Conservation (phyloP, 2,888 invertebrate species). For the Amphipyra berbera region DNA sequence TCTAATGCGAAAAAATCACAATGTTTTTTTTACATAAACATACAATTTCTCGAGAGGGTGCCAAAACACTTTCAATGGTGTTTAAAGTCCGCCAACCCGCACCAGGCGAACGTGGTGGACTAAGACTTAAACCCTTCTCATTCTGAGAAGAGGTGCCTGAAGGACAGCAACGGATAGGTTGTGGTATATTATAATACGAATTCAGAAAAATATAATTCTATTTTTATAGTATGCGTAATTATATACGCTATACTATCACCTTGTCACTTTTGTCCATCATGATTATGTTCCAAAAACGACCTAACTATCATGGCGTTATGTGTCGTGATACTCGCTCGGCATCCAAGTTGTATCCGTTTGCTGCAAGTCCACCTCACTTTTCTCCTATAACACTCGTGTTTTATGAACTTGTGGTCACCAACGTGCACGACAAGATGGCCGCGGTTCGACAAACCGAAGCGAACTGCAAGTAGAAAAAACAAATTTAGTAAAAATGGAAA, state of each 20-base stretch:
- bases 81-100: too few relatives aligned
- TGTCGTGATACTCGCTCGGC: slow-evolving; percentile 80
- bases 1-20: too few relatives aligned
- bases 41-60: too few relatives aligned
- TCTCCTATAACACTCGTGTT: slow-evolving; percentile 81
- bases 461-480: slow-evolving; percentile 68
- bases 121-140: too few relatives aligned
- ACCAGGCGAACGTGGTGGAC: too few relatives aligned
- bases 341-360: slow-evolving; percentile 75
- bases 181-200: too few relatives aligned
- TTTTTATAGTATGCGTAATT: too few relatives aligned
- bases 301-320: slow-evolving; percentile 74
- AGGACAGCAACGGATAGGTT: too few relatives aligned
- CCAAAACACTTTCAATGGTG: too few relatives aligned
- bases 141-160: too few relatives aligned
- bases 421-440: slow-evolving; percentile 80
- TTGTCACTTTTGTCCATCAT: slow-evolving; percentile 40
- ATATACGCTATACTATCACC: not conserved
- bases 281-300: slow-evolving; percentile 77
- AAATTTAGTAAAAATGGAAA: slow-evolving; percentile 24
- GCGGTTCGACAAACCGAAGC: slow-evolving; percentile 79
- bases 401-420: slow-evolving; percentile 79
- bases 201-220: too few relatives aligned
- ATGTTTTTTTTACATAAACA: too few relatives aligned
- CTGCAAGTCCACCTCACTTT: slow-evolving; percentile 84